Percentiles rank a stretch among this genome's conserved stretches.
Evolutionary conservation across 2,797 vertebrate species (phyloP).

Genomic region (Chelonia mydas): DNA sequence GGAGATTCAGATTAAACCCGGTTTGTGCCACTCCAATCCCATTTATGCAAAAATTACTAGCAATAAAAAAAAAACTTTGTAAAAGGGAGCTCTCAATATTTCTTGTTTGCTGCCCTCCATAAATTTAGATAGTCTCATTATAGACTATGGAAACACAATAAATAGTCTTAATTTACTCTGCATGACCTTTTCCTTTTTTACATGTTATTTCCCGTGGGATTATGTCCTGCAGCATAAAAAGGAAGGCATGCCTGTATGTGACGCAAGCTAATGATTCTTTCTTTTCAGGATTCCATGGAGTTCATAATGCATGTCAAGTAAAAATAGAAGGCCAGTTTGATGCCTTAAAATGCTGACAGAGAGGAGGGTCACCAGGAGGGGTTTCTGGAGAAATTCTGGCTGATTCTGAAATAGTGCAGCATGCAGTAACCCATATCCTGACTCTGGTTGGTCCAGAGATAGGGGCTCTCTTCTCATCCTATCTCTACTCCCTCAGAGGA

Average conservation of each 20-base stretch:
- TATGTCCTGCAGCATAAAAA: neutral
- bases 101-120: constrained; percentile 2
- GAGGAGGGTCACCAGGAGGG: neutral
- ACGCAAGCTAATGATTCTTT: neutral
- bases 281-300: neutral
- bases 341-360: neutral
- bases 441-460: neutral
- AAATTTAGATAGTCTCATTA: neutral
- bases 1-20: constrained; percentile 46
- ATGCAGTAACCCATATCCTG: neutral
- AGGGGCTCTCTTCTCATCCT: neutral
- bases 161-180: neutral
- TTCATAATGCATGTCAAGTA: neutral
- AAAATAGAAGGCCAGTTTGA: neutral
- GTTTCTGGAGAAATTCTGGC: neutral
- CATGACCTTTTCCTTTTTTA: neutral
- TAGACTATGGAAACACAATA: neutral
- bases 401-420: neutral
- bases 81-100: constrained; percentile 1
- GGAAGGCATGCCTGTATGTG: neutral
- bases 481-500: neutral
- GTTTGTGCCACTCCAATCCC: neutral
- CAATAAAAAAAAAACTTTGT: constrained; percentile 37
- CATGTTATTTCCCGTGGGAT: neutral
- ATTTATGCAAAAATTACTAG: constrained; percentile 37